These are phyloP conservation scores for Mormoops blainvillei DNA, from an alignment of 2,113 vertebrate genomes.

Conservation along the genomic window DNA sequence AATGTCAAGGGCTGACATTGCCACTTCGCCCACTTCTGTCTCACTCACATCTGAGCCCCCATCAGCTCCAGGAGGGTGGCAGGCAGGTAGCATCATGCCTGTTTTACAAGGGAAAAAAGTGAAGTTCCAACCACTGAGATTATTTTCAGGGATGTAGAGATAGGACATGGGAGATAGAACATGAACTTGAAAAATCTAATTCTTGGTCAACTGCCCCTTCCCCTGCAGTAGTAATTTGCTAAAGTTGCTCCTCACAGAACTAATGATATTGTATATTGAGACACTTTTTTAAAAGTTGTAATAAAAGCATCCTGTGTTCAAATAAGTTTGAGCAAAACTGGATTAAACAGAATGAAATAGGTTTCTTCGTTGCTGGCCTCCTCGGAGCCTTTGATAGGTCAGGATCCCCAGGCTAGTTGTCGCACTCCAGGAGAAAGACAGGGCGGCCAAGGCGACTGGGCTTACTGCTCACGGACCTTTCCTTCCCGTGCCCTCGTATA, in stretches of 20 bases:
- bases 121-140: background rate
- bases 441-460: background rate
- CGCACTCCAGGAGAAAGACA: background rate
- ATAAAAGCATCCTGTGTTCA: background rate
- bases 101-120: background rate
- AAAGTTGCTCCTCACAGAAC: background rate
- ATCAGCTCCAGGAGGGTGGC: background rate
- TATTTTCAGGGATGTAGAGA: background rate
- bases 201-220: background rate
- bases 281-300: background rate
- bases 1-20: background rate
- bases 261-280: background rate
- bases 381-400: background rate
- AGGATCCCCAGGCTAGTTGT: background rate
- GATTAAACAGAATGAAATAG: background rate
- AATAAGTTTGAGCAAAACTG: background rate
- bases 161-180: background rate
- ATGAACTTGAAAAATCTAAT: background rate
- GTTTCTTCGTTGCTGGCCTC: background rate
- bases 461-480: background rate
- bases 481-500: background rate
- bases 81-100: background rate
- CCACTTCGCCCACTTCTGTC: background rate
- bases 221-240: background rate
- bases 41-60: background rate